Base-by-base conservation (phyloP, 2,888 invertebrate species). In the Ochropleura leucogaster region DNA sequence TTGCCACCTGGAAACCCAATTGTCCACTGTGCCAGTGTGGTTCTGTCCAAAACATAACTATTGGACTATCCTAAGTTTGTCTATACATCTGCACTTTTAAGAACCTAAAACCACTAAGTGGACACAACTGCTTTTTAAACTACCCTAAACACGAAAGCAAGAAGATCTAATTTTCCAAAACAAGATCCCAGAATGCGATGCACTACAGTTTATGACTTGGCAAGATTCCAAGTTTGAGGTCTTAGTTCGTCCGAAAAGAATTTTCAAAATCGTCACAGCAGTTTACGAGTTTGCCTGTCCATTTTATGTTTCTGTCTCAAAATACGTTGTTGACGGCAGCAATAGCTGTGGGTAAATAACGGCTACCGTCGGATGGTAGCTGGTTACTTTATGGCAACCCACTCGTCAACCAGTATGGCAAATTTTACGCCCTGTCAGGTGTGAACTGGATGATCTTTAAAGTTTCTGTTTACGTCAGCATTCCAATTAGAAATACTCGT, bases 371-470 rank as follows among this genome's bases (percentile, higher is more conserved):
- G 51, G 59, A 55, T 67, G 62, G 66, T 69, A 72, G 68, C 75
- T 65, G 66, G 72, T 30, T 69, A 66, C 72, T 87, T 88, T 88
- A 87, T 78, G 80, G 72, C 84, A 68, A 60, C 64, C 82, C 79
- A 64, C 64, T 59, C 84, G 77, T 79, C 68, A 80, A 72, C 74
- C 72, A 67, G 68, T 79, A 84, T 82, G 73, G 78, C 83, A 79
- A 77, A 75, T 87, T 89, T 90, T 87, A 90, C 75, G 84, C 83
- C 79, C 85, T 79, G 82, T 81, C 85, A 83, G 87, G 84, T 85
- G 86, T 88, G 88, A 90, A 90, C 85, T 87, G 87, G 89, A 90
- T 84, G 90, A 89, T 88, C 89, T 90, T 91, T 89, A 89, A 89
- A 90, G 79, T 88, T 87, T 79, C 83, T 74, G 87, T 87, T 88